Evolutionary conservation across 1,140 invertebrate genomes (phyloP).

Genomic region (Lasaia peninsularis): DNA sequence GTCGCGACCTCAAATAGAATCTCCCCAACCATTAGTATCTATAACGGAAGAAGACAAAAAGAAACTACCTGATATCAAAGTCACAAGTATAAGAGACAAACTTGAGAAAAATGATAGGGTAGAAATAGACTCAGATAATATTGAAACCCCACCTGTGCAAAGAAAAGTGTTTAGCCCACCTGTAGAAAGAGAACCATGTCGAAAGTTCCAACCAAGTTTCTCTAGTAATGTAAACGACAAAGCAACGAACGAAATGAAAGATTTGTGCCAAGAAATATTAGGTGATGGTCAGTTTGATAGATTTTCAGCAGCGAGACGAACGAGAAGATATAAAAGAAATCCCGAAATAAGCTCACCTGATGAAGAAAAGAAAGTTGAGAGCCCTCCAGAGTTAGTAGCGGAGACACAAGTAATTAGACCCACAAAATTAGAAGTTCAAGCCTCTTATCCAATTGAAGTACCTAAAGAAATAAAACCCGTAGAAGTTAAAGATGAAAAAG

Average conservation of each 20-base stretch:
- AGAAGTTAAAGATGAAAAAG: constrained; percentile 78
- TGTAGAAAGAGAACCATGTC: constrained; percentile 79
- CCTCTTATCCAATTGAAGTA: constrained; percentile 65
- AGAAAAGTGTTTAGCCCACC: constrained; percentile 83
- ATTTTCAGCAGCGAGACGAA: constrained; percentile 88
- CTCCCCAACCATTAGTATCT: constrained; percentile 65
- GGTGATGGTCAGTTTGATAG: constrained; percentile 90
- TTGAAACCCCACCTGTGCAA: constrained; percentile 91
- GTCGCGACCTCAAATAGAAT: constrained; percentile 62
- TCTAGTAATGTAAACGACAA: constrained; percentile 55
- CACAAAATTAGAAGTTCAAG: constrained; percentile 66
- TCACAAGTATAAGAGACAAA: constrained; percentile 56
- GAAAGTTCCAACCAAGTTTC: constrained; percentile 64
- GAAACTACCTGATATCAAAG: constrained; percentile 63
- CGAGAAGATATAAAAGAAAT: constrained; percentile 87
- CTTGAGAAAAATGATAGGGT: constrained; percentile 81
- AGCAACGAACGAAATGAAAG: constrained; percentile 59
- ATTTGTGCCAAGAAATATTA: constrained; percentile 74
- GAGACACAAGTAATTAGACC: constrained; percentile 77
- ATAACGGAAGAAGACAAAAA: constrained; percentile 78
- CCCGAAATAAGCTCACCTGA: constrained; percentile 80
- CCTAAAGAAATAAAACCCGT: constrained; percentile 51
- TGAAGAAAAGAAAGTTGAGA: constrained; percentile 76
- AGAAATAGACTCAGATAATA: constrained; percentile 93
- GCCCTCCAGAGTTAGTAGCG: constrained; percentile 70